Conservation (phyloP, 2,113 vertebrate species). For the Calyptomena viridis region DNA sequence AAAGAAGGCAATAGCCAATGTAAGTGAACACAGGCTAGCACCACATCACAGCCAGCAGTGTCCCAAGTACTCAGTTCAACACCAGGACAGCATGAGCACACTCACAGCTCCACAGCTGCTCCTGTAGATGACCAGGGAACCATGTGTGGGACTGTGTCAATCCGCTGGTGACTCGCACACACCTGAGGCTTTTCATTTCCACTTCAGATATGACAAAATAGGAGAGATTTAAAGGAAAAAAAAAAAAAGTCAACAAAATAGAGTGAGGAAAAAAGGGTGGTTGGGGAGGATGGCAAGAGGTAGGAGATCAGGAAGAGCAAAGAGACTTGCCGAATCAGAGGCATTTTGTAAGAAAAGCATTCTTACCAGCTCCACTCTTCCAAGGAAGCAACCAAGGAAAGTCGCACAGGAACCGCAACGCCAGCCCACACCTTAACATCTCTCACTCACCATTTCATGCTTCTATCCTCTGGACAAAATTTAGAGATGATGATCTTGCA, state of each 20-base stretch:
- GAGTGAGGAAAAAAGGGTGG: accelerated
- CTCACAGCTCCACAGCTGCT: background rate
- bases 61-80: background rate
- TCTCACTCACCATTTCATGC: background rate
- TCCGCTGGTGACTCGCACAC: accelerated
- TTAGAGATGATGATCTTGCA: background rate
- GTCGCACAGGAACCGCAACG: accelerated
- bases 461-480: background rate
- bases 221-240: background rate
- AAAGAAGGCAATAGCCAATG: background rate
- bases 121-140: background rate
- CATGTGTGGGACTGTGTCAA: accelerated
- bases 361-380: background rate
- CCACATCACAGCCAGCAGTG: background rate
- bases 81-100: background rate
- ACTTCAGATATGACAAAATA: background rate
- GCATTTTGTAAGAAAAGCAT: background rate
- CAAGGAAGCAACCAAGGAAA: background rate
- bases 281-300: accelerated
- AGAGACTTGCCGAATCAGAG: background rate
- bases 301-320: background rate
- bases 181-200: background rate
- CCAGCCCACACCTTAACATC: background rate
- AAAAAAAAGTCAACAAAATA: background rate
- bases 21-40: background rate